A percentile compares a stretch with the other conserved stretches of the same genome.
Conservation (phyloP, 2,113 vertebrate genomes). For the Odontesthes bonariensis region DNA sequence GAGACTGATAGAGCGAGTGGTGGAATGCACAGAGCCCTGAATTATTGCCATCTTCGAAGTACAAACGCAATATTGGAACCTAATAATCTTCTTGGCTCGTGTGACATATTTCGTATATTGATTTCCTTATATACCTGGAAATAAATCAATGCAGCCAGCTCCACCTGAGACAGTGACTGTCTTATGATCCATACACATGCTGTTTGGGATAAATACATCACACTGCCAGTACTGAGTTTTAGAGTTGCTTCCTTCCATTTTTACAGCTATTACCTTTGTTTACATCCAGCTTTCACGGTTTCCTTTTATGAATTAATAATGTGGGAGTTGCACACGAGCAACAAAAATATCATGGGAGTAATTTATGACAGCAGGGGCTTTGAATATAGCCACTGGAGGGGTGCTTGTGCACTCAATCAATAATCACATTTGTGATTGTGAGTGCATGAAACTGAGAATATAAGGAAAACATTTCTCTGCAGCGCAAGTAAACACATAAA, state of each 20-base stretch:
- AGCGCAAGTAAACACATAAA: conserved; percentile 39
- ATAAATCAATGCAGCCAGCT: conserved; percentile 7
- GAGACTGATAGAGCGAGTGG: not conserved
- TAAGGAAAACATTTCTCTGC: conserved; percentile 7
- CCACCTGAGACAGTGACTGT: not conserved
- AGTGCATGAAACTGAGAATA: conserved; percentile 28
- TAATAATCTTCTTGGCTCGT: not conserved
- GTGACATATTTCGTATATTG: conserved; percentile 44
- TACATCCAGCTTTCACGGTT: conserved; percentile 11
- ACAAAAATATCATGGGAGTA: conserved; percentile 20
- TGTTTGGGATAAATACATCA: not conserved
- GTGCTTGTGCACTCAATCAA: conserved; percentile 42
- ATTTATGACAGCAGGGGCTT: conserved; percentile 43
- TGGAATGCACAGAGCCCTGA: conserved; percentile 13
- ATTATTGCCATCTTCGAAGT: conserved; percentile 38
- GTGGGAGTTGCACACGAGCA: not conserved
- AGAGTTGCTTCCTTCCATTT: not conserved
- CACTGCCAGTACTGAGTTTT: not conserved
- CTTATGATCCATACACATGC: not conserved
- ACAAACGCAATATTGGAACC: conserved; percentile 28
- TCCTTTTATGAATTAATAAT: conserved; percentile 20
- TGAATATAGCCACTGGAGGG: conserved; percentile 18
- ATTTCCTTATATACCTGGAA: conserved; percentile 33
- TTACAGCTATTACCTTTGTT: conserved; percentile 26
- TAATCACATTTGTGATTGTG: conserved; percentile 22